Base-by-base conservation (phyloP, 53 echinoderm and acorn worm species). In the Temnopleurus reevesii region DNA sequence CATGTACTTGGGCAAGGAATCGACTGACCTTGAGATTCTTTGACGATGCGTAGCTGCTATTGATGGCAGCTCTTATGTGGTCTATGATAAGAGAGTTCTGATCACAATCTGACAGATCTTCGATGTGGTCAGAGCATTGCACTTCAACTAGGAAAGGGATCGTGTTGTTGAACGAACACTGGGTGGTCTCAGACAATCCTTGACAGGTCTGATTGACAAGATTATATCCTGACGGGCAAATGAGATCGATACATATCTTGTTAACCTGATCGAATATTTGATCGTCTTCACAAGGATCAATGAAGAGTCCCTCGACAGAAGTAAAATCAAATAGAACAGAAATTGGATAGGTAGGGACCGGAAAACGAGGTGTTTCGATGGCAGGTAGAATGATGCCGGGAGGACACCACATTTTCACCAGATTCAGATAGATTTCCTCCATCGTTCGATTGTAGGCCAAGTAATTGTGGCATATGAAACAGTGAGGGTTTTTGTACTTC, bases 261-360 rank as follows among this genome's bases (percentile, higher is more conserved):
- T 30, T 46, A 49, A 47, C 12, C 15, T 4, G 49, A 28, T 79
- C 79, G 46, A 27, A 49, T 3, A 79, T 49, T 49, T 79, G 47
- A 18, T 79, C 13, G 46, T 46, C 49, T 79, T 6, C 28, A 49
- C 79, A 59, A n/a, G 59, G 8, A 59, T 17, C 0, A 23, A 17
- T 21, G 49, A 49, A 26, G 10, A 79, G 27, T 3, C 29, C 79
- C 2, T 26, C 49, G 5, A 79, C 79, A 21, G 79, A 79, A 46
- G 79, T 38, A 30, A 79, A 79, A 49, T 79, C 79, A 12, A 79
- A 79, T 15, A 79, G 29, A 47, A 79, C 79, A 13, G 79, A 79
- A 49, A 79, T 49, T 1, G 79, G 79, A 18, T 47, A 79, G 36
- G 12, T 79, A 1, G 79, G 79, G 29, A 6, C 45, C 15, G 79